phyloP scores from a whole-genome alignment of 2,888 invertebrate genomes.

The Ophioninae sp. region DNA sequence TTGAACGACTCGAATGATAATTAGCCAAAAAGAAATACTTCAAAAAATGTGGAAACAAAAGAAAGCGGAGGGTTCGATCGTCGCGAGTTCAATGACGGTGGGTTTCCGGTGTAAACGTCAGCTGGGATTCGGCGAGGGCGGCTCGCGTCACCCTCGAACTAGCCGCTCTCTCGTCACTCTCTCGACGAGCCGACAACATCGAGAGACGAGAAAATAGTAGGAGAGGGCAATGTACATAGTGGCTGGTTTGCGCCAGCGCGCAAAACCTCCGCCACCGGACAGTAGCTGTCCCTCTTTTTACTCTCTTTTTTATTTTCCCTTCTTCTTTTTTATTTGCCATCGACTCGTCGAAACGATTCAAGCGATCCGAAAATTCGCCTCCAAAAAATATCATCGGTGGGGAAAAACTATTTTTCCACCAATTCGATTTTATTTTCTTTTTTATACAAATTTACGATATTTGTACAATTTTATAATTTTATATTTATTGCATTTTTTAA shows the following conservation, averaged over 20 bases:
- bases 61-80: not conserved
- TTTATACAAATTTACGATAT: too few relatives aligned
- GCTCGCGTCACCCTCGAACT: conserved; percentile 59
- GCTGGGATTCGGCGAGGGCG: conserved; percentile 54
- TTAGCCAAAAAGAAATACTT: not conserved
- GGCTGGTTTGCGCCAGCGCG: conserved; percentile 60
- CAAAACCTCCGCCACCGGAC: conserved; percentile 31
- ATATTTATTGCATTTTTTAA: too few relatives aligned
- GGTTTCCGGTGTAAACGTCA: conserved; percentile 52
- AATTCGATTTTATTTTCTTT: too few relatives aligned
- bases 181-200: conserved; percentile 13
- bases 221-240: conserved; percentile 41
- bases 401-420: too few relatives aligned
- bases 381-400: too few relatives aligned
- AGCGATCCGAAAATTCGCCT: too few relatives aligned
- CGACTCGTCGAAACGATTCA: too few relatives aligned
- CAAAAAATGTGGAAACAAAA: not conserved
- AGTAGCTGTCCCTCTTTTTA: too few relatives aligned
- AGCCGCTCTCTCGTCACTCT: conserved; percentile 45
- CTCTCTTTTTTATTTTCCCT: too few relatives aligned
- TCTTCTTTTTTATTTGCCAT: too few relatives aligned
- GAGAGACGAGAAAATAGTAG: conserved; percentile 26
- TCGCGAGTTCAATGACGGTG: conserved; percentile 18
- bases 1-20: not conserved
- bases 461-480: too few relatives aligned